These are phyloP conservation scores for Odontomachus brunneus DNA, from an alignment of 1,140 invertebrate species.

Conservation along the genomic window DNA sequence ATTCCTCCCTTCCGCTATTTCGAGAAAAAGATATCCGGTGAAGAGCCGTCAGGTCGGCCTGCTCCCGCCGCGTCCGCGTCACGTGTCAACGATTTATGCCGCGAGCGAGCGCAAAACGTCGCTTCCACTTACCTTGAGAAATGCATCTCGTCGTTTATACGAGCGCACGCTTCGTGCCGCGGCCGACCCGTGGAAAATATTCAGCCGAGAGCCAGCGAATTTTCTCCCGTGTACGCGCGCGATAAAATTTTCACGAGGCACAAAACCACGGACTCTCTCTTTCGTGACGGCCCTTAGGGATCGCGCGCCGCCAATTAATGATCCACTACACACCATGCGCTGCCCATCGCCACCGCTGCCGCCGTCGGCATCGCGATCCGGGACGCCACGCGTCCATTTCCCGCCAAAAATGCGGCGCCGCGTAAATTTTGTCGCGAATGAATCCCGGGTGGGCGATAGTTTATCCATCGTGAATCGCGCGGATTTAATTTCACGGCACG, in stretches of 20 bases:
- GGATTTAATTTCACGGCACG: constrained; percentile 74
- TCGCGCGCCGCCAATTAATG: constrained; percentile 45
- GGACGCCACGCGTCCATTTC: neutral
- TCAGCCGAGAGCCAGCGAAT: constrained; percentile 21
- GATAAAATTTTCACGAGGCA: constrained; percentile 51
- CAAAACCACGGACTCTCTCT: constrained; percentile 9
- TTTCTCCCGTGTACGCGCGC: constrained; percentile 27
- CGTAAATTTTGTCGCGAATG: constrained; percentile 55
- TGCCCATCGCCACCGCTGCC: constrained; percentile 1
- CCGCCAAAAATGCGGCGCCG: constrained; percentile 35
- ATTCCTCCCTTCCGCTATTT: too few relatives aligned
- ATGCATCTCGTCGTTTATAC: constrained; percentile 41
- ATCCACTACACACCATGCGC: constrained; percentile 1
- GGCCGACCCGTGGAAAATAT: constrained; percentile 14
- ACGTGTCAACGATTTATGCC: constrained; percentile 17
- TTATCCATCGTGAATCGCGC: constrained; percentile 72
- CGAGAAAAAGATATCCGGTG: neutral
- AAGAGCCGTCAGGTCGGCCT: neutral
- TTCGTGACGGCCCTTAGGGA: neutral
- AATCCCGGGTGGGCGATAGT: constrained; percentile 68
- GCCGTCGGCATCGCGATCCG: neutral
- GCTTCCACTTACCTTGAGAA: constrained; percentile 39
- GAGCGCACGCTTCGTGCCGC: neutral
- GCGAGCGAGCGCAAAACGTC: constrained; percentile 30
- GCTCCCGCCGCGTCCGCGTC: neutral